Percentiles rank a stretch among this genome's conserved stretches.
phyloP scores from a whole-genome alignment of 2,888 invertebrate species.

The Andricus quercusramuli region DNA sequence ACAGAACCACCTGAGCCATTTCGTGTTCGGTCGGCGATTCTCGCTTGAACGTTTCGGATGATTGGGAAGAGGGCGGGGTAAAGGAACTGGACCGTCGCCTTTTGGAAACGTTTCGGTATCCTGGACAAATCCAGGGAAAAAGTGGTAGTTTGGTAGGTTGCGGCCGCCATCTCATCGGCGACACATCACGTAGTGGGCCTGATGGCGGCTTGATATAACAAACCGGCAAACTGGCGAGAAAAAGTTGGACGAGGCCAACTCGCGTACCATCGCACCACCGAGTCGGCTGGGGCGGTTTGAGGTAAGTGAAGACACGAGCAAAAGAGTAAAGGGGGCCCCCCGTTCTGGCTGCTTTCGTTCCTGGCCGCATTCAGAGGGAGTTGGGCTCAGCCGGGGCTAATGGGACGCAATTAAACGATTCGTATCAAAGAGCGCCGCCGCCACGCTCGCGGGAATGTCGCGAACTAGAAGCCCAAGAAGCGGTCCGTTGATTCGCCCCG shows the following conservation, averaged over 20 bases:
- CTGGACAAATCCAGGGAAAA: conserved; percentile 64
- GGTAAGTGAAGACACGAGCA: conserved; percentile 59
- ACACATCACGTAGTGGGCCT: conserved; percentile 63
- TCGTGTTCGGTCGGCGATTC: conserved; percentile 28
- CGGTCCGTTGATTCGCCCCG: conserved; percentile 59
- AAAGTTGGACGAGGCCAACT: conserved; percentile 73
- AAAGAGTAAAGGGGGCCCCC: conserved; percentile 52
- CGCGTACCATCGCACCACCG: conserved; percentile 63
- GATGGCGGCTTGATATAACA: conserved; percentile 67
- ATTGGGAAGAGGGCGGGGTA: conserved; percentile 44
- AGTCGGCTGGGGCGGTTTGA: conserved; percentile 53
- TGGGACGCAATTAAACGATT: conserved; percentile 79
- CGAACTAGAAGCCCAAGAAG: conserved; percentile 67
- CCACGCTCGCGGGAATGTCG: conserved; percentile 76
- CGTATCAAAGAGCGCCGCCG: conserved; percentile 78
- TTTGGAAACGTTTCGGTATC: conserved; percentile 67
- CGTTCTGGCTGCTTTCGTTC: conserved; percentile 46
- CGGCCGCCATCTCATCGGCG: conserved; percentile 64
- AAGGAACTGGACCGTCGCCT: conserved; percentile 57
- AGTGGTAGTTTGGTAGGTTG: conserved; percentile 67
- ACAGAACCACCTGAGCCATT: conserved; percentile 14
- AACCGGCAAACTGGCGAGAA: conserved; percentile 72
- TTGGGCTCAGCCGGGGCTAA: conserved; percentile 72
- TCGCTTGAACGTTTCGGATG: conserved; percentile 48
- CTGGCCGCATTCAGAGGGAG: conserved; percentile 59